These are phyloP conservation scores for Listrodromus nycthemerus DNA, from an alignment of 2,888 invertebrate genomes.

Conservation along the genomic window DNA sequence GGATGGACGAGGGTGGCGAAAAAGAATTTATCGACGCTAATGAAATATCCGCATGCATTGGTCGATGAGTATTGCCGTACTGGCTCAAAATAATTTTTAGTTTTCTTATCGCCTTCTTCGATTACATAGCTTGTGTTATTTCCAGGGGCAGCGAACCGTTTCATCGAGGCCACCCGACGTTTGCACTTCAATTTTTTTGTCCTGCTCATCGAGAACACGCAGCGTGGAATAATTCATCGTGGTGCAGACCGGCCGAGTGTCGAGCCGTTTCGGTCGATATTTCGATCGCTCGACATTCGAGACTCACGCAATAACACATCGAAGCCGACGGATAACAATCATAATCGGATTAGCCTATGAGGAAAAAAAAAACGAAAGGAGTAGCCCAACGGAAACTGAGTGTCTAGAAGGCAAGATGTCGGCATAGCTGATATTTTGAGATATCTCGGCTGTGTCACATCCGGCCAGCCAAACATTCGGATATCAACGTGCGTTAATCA, in stretches of 20 bases:
- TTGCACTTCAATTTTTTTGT: background rate
- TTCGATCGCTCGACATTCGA: conserved; percentile 51
- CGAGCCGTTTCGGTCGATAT: conserved; percentile 38
- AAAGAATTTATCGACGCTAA: background rate
- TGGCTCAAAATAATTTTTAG: background rate
- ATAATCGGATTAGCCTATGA: background rate
- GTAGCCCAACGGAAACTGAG: conserved; percentile 72
- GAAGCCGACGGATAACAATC: background rate
- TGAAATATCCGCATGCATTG: background rate
- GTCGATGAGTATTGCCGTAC: background rate
- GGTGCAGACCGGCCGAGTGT: background rate
- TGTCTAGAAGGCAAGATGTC: conserved; percentile 93
- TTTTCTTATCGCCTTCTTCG: background rate
- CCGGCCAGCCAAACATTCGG: conserved; percentile 88
- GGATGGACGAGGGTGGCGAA: background rate
- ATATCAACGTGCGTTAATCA: conserved; percentile 66
- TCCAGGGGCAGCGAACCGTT: background rate
- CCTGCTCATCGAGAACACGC: background rate
- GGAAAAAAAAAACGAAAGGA: background rate
- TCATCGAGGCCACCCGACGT: background rate
- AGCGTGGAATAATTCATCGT: background rate
- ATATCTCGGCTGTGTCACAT: conserved; percentile 93
- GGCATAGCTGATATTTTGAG: conserved; percentile 92
- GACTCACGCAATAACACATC: conserved; percentile 14
- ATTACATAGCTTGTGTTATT: background rate